Base-by-base conservation (phyloP, 2,888 invertebrate species). In the Teleogryllus oceanicus region DNA sequence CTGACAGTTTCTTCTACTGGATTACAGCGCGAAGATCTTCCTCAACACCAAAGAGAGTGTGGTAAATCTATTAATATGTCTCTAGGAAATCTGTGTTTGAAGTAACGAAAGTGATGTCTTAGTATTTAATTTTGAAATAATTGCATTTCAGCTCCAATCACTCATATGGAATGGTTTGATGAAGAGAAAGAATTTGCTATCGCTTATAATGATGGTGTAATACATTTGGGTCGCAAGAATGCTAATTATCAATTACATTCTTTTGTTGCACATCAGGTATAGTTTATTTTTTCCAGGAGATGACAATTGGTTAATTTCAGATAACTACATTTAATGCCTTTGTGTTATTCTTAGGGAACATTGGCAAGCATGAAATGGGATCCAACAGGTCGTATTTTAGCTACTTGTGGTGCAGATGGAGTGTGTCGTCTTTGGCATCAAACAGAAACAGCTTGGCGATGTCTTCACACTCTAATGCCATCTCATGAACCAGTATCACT, bases 171-270 rank as follows among this genome's bases (percentile, higher is more conserved):
- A 18, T 91, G 91, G 91, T 87, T 87, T 83, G 87, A 89, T 82
- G 90, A 90, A 84, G 89, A 90, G 78, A 87, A 88, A 80, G 86
- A 87, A 62, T 90, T 90, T 85, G 89, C 89, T 20, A 87, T 91
- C 18, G 90, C 88, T 13, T 91, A 88, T 84, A 86, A 87, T 77
- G 90, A 91, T 85, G 91, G 91, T 2, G 86, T 87, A 18, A 84
- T 90, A 3, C 88, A 88, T 83, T 83, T 90, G 51, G 88, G 88
- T 50, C 85, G 86, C 79, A 84, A 87, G 79, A 85, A 86, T 82
- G 83, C 85, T 76, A 85, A 86, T 79, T 84, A 83, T 49, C 85
- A 86, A 74, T 84, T 87, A 16, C 84, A 86, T 50, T 86, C 86
- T 3, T 82, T 86, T 4, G 85, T 86, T 81, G 88, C 87, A 0